Evolutionary conservation across 2,888 invertebrate genomes (phyloP).

Genomic region (Trachelus troglodyta): DNA sequence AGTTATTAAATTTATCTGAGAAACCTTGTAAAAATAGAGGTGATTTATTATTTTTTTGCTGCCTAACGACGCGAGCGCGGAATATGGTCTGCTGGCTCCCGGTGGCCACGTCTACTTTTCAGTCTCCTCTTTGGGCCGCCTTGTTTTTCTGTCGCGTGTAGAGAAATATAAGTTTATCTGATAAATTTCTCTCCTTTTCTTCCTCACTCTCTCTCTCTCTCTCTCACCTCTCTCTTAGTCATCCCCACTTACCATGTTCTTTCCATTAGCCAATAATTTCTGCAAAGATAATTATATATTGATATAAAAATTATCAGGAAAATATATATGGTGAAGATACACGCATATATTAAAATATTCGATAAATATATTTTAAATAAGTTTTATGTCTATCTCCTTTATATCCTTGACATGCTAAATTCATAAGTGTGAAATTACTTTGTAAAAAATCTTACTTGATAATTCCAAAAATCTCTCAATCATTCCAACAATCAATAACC

Average conservation of each 20-base stretch:
- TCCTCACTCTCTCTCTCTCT: conserved; percentile 14
- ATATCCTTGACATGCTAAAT: no score
- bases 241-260: conserved; percentile 22
- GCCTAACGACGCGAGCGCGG: conserved; percentile 61
- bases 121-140: background rate
- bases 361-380: no score
- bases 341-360: no score
- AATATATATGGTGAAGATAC: no score
- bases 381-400: no score
- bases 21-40: conserved; percentile 47
- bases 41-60: conserved; percentile 61
- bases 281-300: conserved; percentile 13
- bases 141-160: conserved; percentile 3
- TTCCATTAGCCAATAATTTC: conserved; percentile 27
- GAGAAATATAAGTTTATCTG: background rate
- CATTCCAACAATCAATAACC: no score
- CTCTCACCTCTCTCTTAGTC: conserved; percentile 25
- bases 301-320: no score
- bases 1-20: conserved; percentile 62
- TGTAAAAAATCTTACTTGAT: no score
- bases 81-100: conserved; percentile 47
- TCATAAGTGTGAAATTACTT: no score
- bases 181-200: conserved; percentile 3
- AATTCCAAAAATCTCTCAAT: no score
- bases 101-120: no score